phyloP scores from a whole-genome alignment of 1,140 invertebrate genomes.

The Dreissena polymorpha region DNA sequence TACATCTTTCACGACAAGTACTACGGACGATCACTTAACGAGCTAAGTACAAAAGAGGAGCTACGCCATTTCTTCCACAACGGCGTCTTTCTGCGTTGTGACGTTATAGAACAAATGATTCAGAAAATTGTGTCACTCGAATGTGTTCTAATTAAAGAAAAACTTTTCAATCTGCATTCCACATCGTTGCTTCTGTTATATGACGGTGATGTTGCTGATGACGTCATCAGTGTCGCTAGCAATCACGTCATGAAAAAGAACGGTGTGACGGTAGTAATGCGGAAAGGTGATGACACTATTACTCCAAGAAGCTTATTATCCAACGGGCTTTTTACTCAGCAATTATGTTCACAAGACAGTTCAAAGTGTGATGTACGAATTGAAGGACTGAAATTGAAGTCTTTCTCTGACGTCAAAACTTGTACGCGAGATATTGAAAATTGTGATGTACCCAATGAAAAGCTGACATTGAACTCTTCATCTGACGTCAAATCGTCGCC shows the following conservation, averaged over 20 bases:
- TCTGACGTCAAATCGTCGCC: no score
- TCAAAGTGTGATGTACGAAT: not conserved
- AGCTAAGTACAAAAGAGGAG: constrained; percentile 9
- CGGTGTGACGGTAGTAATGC: not conserved
- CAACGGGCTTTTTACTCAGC: not conserved
- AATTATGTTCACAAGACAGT: not conserved
- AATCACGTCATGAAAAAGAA: no score
- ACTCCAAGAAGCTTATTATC: not conserved
- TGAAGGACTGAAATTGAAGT: not conserved
- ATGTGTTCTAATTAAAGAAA: not conserved
- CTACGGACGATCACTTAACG: constrained; percentile 26
- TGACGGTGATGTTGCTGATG: not conserved
- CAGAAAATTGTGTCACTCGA: constrained; percentile 21
- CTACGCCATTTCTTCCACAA: constrained; percentile 45
- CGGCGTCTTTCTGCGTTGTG: constrained; percentile 7
- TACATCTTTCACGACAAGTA: constrained; percentile 51
- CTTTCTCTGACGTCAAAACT: no score
- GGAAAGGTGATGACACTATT: not conserved
- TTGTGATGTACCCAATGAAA: no score
- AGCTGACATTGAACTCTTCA: not conserved
- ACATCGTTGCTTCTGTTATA: constrained; percentile 40
- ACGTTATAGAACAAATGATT: constrained; percentile 11
- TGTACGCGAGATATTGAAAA: not conserved
- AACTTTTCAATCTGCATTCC: constrained; percentile 25
- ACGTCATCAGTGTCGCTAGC: not conserved